Conservation (phyloP, 1,140 invertebrate species). For the Mesaphorura yosii region DNA sequence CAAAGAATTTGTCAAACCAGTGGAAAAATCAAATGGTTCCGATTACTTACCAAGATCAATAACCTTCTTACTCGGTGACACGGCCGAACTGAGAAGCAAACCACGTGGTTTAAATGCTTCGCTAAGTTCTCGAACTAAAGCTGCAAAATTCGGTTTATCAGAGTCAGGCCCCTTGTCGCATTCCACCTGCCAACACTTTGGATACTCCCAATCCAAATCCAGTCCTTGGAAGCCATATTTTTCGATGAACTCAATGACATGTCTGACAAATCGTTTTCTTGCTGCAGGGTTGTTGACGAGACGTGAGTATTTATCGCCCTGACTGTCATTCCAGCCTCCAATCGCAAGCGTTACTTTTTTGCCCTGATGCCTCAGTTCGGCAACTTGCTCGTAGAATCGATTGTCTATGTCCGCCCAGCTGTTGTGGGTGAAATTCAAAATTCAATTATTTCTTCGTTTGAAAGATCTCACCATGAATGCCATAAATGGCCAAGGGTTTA, state of each 20-base stretch:
- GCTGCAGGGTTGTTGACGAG: constrained; percentile 32
- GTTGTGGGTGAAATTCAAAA: no score
- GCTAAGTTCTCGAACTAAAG: constrained; percentile 58
- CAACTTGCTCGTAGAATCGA: constrained; percentile 67
- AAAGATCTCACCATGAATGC: constrained; percentile 70
- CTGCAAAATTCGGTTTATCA: constrained; percentile 53
- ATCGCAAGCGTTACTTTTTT: constrained; percentile 59
- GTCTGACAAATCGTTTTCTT: constrained; percentile 45
- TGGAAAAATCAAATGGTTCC: no score
- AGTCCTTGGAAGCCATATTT: constrained; percentile 49
- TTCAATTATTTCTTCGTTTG: no score
- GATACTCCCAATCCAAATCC: constrained; percentile 47
- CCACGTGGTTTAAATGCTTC: constrained; percentile 46
- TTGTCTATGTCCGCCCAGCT: constrained; percentile 23
- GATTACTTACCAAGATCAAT: constrained; percentile 52
- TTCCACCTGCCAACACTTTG: constrained; percentile 56
- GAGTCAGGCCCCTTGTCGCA: constrained; percentile 46
- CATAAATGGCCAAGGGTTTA: no score
- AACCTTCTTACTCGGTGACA: constrained; percentile 75
- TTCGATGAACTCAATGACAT: constrained; percentile 43
- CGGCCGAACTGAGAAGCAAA: constrained; percentile 64
- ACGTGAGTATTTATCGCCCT: constrained; percentile 48
- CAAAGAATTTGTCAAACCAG: background rate
- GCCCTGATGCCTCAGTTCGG: constrained; percentile 62
- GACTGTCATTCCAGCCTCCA: constrained; percentile 58